These are phyloP conservation scores for Drosophila pallidifrons DNA, from an alignment of 1,140 invertebrate species.

Conservation along the genomic window DNA sequence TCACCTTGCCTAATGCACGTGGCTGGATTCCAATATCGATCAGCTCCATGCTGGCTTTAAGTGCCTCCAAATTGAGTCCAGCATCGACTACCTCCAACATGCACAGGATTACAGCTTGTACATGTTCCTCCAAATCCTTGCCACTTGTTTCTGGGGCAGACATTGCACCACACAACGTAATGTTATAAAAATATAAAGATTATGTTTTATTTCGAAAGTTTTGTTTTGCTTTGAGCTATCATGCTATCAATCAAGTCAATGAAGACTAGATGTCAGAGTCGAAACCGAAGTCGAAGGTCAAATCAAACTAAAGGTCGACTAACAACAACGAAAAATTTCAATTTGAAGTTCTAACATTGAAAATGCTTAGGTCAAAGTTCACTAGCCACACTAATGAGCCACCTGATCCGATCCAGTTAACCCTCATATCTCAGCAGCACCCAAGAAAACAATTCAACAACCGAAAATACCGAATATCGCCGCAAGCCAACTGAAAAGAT, in stretches of 20 bases:
- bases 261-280: constrained; percentile 9
- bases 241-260: constrained; percentile 24
- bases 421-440: constrained; percentile 25
- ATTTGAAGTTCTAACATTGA: constrained; percentile 6
- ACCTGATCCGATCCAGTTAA: constrained; percentile 59
- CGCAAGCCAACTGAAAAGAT: constrained; percentile 62
- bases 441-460: constrained; percentile 13
- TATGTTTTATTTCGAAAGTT: neutral
- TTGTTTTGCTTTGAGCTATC: constrained; percentile 16
- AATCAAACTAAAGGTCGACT: constrained; percentile 4
- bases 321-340: neutral
- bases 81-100: constrained; percentile 36
- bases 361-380: constrained; percentile 58
- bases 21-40: constrained; percentile 22
- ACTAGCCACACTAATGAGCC: constrained; percentile 40
- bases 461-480: constrained; percentile 18
- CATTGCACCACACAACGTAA: constrained; percentile 20
- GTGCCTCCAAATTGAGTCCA: constrained; percentile 28
- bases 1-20: neutral
- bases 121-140: neutral
- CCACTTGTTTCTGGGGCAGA: neutral
- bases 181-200: neutral
- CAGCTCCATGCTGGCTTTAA: constrained; percentile 33
- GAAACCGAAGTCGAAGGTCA: neutral
- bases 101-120: constrained; percentile 2